These are phyloP conservation scores for Pheucticus melanocephalus DNA, from an alignment of 2,113 vertebrate genomes.

Conservation along the genomic window DNA sequence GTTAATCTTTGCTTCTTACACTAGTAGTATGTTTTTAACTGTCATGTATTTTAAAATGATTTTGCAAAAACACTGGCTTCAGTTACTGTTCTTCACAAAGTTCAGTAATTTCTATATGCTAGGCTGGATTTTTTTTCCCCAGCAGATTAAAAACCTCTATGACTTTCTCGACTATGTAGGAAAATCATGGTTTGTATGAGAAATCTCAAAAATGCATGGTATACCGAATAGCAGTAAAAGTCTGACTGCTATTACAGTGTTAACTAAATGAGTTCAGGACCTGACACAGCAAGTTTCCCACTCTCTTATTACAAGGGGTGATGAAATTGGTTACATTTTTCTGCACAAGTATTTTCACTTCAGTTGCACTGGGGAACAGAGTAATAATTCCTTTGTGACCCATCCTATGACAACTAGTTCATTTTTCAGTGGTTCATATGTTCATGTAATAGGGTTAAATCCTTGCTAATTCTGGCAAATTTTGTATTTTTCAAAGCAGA, in stretches of 20 bases:
- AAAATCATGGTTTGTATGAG: not conserved
- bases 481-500: conserved; percentile 11
- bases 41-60: not conserved
- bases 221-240: not conserved
- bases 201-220: not conserved
- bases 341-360: not conserved
- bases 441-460: not conserved
- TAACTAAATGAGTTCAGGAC: not conserved
- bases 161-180: not conserved
- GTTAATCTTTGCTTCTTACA: not conserved
- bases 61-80: not conserved
- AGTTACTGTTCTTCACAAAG: not conserved
- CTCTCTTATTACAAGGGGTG: not conserved
- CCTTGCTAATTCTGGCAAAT: not conserved
- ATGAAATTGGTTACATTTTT: not conserved
- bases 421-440: not conserved
- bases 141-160: not conserved
- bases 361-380: not conserved
- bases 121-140: not conserved
- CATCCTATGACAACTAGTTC: not conserved
- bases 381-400: not conserved
- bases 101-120: not conserved
- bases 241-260: not conserved
- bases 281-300: not conserved
- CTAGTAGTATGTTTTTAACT: not conserved